A percentile compares a stretch with the other conserved stretches of the same genome.
phyloP scores from a whole-genome alignment of 1,140 invertebrate genomes.

The Heliconius eleuchia region DNA sequence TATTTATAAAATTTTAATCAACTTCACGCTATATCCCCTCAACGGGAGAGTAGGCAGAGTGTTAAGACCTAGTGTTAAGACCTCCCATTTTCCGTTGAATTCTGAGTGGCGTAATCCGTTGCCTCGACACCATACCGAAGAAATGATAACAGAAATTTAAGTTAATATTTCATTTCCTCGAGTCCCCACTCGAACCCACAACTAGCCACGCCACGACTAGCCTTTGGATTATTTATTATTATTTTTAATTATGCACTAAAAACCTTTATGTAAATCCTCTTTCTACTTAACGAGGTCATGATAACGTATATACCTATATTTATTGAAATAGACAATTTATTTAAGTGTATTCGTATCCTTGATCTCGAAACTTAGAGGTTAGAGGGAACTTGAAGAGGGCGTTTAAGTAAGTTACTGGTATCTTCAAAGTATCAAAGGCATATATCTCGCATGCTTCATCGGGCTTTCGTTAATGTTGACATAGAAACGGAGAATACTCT shows the following conservation, averaged over 20 bases:
- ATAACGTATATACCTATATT: neutral
- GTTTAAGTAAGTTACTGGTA: neutral
- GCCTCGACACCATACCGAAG: too few species aligned
- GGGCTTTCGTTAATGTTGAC: constrained; percentile 13
- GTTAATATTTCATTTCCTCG: too few species aligned
- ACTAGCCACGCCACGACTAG: too few species aligned
- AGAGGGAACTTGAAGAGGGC: constrained; percentile 20
- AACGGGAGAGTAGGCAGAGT: too few species aligned
- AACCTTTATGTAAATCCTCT: neutral
- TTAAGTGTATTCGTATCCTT: neutral
- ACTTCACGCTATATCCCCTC: too few species aligned
- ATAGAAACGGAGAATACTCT: constrained; percentile 13
- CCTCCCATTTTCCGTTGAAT: too few species aligned
- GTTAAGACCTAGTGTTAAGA: too few species aligned
- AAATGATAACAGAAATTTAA: too few species aligned
- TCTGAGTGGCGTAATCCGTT: too few species aligned
- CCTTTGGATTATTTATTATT: neutral
- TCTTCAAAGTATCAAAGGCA: constrained; percentile 39
- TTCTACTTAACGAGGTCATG: neutral
- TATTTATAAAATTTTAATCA: too few species aligned
- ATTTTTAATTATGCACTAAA: neutral
- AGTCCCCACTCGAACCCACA: too few species aligned
- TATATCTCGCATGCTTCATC: constrained; percentile 34
- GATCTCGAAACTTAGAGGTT: neutral
- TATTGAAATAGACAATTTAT: neutral